Conservation (phyloP, 2,888 invertebrate species). For the Synanthedon andrenaeformis region DNA sequence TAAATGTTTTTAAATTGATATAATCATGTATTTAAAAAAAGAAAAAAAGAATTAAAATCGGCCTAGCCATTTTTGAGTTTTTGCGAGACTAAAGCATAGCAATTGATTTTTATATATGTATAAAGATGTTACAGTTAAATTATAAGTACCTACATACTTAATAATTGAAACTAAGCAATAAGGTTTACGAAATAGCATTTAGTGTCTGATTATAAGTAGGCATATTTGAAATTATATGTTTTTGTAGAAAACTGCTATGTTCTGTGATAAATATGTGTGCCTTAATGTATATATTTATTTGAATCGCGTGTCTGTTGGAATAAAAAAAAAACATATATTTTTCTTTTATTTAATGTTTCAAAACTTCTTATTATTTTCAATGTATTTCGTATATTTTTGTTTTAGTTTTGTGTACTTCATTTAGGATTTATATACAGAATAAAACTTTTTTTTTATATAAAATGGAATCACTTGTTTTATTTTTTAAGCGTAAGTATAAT, state of each 20-base stretch:
- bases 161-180: conserved; percentile 3
- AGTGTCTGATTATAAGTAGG: not conserved
- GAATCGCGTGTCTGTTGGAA: conserved; percentile 1
- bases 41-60: too few species aligned
- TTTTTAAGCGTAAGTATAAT: too few species aligned
- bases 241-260: conserved; percentile 30
- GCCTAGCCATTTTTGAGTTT: too few species aligned
- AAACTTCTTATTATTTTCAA: not conserved
- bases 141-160: not conserved
- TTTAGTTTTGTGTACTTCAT: too few species aligned
- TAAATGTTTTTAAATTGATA: too few species aligned
- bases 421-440: too few species aligned
- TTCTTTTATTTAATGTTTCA: not conserved
- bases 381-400: not conserved
- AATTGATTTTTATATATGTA: too few species aligned
- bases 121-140: too few species aligned
- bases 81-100: too few species aligned
- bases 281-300: conserved; percentile 32
- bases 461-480: too few species aligned
- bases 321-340: not conserved
- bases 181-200: not conserved
- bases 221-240: conserved; percentile 3
- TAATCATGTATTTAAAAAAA: too few species aligned
- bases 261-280: conserved; percentile 62
- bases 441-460: too few species aligned